phyloP scores from a whole-genome alignment of 2,113 vertebrate species.

The Pteruthius melanotis region DNA sequence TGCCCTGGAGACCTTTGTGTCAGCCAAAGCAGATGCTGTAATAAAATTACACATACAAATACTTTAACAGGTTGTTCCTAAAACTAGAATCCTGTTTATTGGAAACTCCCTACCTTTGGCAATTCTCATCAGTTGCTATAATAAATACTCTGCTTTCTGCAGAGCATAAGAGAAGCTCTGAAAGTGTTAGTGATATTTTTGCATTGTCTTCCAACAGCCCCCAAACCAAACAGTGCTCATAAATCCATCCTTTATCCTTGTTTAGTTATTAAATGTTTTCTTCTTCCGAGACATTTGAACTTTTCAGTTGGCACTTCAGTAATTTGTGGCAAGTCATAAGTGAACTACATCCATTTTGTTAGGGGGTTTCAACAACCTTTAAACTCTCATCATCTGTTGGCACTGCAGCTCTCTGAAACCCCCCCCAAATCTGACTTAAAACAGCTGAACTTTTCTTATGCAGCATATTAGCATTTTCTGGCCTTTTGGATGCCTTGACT shows the following conservation, averaged over 20 bases:
- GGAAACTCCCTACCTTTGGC: constrained; percentile 51
- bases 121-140: not conserved
- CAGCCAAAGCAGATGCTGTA: constrained; percentile 41
- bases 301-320: not conserved
- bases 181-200: not conserved
- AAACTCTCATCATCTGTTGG: not conserved
- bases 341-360: not conserved
- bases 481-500: not conserved
- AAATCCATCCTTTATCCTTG: not conserved
- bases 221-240: not conserved
- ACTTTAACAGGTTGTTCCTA: constrained; percentile 9
- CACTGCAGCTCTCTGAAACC: not conserved
- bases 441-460: not conserved
- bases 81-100: not conserved
- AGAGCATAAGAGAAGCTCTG: not conserved
- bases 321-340: not conserved
- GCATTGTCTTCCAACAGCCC: not conserved
- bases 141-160: not conserved
- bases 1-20: constrained; percentile 31
- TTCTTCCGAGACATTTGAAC: not conserved
- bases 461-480: not conserved
- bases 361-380: not conserved
- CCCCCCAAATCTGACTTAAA: not conserved
- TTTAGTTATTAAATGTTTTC: constrained; percentile 10
- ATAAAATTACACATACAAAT: constrained; percentile 15